Conservation (phyloP, 2,888 invertebrate genomes). For the Dryadula phaetusa region DNA sequence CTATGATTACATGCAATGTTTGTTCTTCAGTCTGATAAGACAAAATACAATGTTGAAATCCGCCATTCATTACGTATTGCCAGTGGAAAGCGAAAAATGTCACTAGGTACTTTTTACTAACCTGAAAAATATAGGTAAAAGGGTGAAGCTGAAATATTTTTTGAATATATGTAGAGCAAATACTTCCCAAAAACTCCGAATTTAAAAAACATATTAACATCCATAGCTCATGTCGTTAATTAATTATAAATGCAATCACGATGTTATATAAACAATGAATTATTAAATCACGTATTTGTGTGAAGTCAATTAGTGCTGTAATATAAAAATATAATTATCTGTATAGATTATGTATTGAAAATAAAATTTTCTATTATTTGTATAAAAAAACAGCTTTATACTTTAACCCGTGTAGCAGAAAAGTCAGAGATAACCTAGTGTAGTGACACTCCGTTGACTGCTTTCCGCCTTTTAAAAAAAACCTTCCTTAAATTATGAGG, state of each 20-base stretch:
- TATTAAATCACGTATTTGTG: background rate
- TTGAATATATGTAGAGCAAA: too few species aligned
- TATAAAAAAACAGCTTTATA: background rate
- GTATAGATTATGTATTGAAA: background rate
- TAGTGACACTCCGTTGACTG: too few species aligned
- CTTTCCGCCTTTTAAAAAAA: too few species aligned
- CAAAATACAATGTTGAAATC: too few species aligned
- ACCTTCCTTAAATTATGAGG: too few species aligned
- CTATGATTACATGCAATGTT: too few species aligned
- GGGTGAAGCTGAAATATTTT: too few species aligned
- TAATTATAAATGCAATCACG: constrained; percentile 2
- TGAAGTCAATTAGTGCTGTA: constrained; percentile 1
- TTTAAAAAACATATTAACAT: background rate
- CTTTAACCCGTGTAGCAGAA: background rate
- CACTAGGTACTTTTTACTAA: too few species aligned
- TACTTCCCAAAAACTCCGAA: background rate
- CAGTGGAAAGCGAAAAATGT: too few species aligned
- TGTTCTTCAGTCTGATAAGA: too few species aligned
- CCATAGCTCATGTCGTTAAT: background rate
- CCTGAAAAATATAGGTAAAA: too few species aligned
- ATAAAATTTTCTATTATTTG: background rate
- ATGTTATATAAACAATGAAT: background rate
- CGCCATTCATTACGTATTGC: too few species aligned
- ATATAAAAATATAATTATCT: constrained; percentile 2
- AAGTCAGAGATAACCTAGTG: background rate